Evolutionary conservation across 2,888 invertebrate genomes (phyloP).

Genomic region (Bimastos eiseni): DNA sequence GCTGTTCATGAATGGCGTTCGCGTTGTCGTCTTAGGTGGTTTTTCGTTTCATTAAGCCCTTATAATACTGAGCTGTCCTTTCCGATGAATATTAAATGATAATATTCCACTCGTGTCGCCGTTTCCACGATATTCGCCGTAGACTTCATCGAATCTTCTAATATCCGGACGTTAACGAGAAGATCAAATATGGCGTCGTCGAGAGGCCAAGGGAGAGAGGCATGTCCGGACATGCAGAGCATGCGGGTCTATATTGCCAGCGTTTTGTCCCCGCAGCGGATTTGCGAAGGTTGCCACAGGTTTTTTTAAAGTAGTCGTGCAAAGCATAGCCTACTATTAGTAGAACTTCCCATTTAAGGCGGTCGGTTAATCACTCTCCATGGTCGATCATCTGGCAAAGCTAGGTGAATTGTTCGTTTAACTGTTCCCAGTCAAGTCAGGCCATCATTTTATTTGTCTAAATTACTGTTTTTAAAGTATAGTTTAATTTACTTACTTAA

Average conservation of each 20-base stretch:
- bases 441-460: too few relatives aligned
- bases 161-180: conserved; percentile 5
- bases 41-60: not conserved
- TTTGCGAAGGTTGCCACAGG: not conserved
- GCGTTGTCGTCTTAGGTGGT: not conserved
- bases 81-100: conserved; percentile 2
- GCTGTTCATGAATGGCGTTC: not conserved
- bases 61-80: not conserved
- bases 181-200: not conserved
- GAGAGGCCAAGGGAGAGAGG: not conserved
- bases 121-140: not conserved
- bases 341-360: too few relatives aligned
- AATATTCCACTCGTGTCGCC: not conserved
- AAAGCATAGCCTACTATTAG: not conserved
- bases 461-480: too few relatives aligned
- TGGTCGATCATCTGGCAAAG: too few relatives aligned
- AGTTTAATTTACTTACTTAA: too few relatives aligned
- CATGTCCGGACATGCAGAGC: not conserved
- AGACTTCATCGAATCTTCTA: not conserved
- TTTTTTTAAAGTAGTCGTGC: not conserved
- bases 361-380: too few relatives aligned
- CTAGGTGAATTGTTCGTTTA: too few relatives aligned
- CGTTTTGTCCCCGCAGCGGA: not conserved
- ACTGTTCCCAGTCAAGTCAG: too few relatives aligned
- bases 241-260: not conserved